Base-by-base conservation (phyloP, 2,797 vertebrate genomes). In the Hippopotamyrus pictus region DNA sequence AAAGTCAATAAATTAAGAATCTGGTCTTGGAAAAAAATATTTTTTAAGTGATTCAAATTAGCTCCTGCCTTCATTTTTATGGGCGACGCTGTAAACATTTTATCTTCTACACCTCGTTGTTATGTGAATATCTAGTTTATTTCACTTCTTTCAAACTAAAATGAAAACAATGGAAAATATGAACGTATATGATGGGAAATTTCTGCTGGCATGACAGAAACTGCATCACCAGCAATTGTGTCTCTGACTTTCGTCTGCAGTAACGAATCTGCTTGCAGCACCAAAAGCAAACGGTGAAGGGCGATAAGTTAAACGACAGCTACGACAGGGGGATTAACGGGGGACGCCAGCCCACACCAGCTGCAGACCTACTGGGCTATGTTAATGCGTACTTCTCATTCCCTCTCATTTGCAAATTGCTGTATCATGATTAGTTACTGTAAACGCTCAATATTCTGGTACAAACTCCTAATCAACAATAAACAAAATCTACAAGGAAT, bases 111-210 rank as follows among this genome's bases (percentile, higher is more conserved):
- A 46, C 82, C 82, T 85, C 50, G 5, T 8, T 5, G 7, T 51
- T 14, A 50, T 22, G 46, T 51, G 3, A 54, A 51, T 51, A 33
- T 53, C 29, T 14, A 37, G 69, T 73, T 37, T 54, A 76, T 76
- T 79, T 88, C 14, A 37, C 48, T 19, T 48, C 22, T 79, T 88
- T 82, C 17, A 82, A 5, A 53, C 7, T 12, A 48, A 53, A 25
- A 76, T 44, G 53, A 76, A 59, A 62, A 48, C 48, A 29, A 29
- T 62, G 41, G 86, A 83, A 79, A 84, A 57, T 44, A 22, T 62
- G 53, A 88, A 62, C 14, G 19, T 4, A 54, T 25, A 87, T 65
- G 73, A 87, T 90, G 73, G 69, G 88, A 57, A 82, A 88, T 79
- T 82, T 82, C 37, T 46, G 41, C 37, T 53, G 57, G n/a, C 14